Base-by-base conservation (phyloP, 2,797 vertebrate species). In the Coracias cyanogaster region DNA sequence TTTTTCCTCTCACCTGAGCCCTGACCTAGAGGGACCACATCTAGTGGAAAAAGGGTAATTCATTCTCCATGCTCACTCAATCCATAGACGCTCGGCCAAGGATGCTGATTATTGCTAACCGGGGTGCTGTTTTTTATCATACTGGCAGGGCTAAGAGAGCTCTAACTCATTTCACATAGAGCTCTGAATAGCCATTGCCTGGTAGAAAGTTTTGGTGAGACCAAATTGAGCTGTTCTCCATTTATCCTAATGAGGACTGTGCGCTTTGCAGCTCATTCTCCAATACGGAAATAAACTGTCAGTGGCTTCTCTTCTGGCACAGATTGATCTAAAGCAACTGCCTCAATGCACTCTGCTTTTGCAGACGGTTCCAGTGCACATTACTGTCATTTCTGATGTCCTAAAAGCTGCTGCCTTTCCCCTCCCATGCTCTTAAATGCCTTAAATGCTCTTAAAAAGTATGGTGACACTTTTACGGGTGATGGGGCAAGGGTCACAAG, bases 391-490 rank as follows among this genome's bases (percentile, higher is more conserved):
- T 94, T 95, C 86, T 94, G 95, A 93, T 94, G 94, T 79, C 86
- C 95, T 96, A 94, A 97, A 96, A 97, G 95, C 96, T 90, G 71
- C 90, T 95, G 62, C 48, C 70, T 96, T 89, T 82, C 89, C 89
- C 90, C 79, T 97, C 84, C 80, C 89, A 79, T 95, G 82, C 94
- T 95, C 89, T 94, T 94, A 96, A 96, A 96, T 93, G 91, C 91
- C 85, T 96, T 94, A 96, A 95, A 96, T 94, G 92, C 86, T 96
- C 95, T 96, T 93, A 89, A 95, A 93, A 96, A 92, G 17, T 92
- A 81, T 93, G 90, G 92, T 93, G 93, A 96, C 94, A 94, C 86
- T 92, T 96, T 96, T 95, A 96, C 8, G 90, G 96, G 86, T 95
- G 84, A 95, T 69, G 77, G 92, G 89, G 94, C 89, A 95, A 95